Conservation (phyloP, 2,113 vertebrate species). For the Piaya cayana region DNA sequence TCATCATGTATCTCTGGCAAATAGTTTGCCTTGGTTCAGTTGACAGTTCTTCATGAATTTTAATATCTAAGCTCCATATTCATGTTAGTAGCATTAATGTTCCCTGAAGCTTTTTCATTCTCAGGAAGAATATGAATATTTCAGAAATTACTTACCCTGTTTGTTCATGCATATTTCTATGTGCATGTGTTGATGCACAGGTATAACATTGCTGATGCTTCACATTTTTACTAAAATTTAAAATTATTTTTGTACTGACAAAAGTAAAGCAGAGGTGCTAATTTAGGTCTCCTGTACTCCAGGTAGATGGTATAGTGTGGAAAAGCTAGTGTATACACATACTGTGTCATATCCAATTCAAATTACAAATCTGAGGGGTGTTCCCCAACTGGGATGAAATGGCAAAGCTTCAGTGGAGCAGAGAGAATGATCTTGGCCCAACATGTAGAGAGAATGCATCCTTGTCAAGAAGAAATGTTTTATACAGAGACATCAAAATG, state of each 20-base stretch:
- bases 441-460: not conserved
- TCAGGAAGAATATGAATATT: conserved; percentile 32
- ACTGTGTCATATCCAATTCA: not conserved
- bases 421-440: not conserved
- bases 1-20: conserved; percentile 75
- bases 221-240: not conserved
- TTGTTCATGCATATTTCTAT: not conserved
- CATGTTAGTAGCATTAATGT: conserved; percentile 58
- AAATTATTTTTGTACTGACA: not conserved
- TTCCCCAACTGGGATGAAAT: not conserved
- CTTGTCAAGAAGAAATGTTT: not conserved
- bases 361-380: not conserved
- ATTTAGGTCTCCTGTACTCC: not conserved
- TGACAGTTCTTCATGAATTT: conserved; percentile 81
- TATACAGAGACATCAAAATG: not conserved
- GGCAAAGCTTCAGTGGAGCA: not conserved
- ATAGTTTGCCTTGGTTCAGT: conserved; percentile 73
- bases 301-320: too few relatives aligned
- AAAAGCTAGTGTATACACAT: not conserved
- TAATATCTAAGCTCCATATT: conserved; percentile 74
- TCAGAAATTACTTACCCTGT: not conserved
- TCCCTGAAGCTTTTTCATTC: conserved; percentile 22
- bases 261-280: not conserved
- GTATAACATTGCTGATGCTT: not conserved
- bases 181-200: not conserved